Evolutionary conservation across 2,113 vertebrate species (phyloP).

Genomic region (Capreolus pygargus): DNA sequence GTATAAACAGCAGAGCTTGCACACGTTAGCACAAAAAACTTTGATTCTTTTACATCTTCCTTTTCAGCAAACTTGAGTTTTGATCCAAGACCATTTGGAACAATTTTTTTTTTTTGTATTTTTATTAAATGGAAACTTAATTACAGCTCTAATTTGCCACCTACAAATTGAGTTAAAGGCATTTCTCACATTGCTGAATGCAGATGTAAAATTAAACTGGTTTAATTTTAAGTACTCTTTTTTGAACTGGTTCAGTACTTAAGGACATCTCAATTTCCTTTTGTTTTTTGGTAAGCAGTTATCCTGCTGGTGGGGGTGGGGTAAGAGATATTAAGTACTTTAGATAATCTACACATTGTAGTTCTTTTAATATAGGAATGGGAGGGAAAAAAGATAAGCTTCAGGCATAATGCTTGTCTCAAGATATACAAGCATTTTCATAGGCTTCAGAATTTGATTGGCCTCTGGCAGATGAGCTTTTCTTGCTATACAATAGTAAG

Average conservation of each 20-base stretch:
- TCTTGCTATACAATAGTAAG: constrained; percentile 78
- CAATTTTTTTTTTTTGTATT: not conserved
- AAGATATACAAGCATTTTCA: constrained; percentile 47
- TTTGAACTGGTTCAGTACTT: not conserved
- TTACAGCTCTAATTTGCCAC: not conserved
- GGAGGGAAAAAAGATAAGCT: constrained; percentile 17
- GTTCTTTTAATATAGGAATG: constrained; percentile 49
- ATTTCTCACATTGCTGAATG: not conserved
- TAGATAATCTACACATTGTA: constrained; percentile 48
- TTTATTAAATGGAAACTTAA: not conserved
- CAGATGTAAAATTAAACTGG: not conserved
- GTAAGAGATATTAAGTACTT: not conserved
- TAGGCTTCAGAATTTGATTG: constrained; percentile 12
- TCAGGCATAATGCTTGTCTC: constrained; percentile 22
- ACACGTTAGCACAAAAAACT: not conserved
- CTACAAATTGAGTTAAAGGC: not conserved
- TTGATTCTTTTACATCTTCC: not conserved
- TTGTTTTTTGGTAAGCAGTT: constrained; percentile 34
- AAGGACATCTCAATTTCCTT: constrained; percentile 10
- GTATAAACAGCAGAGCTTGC: not conserved
- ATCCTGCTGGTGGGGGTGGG: not conserved
- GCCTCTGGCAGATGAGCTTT: constrained; percentile 50
- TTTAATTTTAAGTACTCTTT: not conserved
- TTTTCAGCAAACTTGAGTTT: not conserved
- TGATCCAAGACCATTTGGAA: not conserved